phyloP scores from a whole-genome alignment of 2,113 vertebrate species.

The Nannospalax galili region DNA sequence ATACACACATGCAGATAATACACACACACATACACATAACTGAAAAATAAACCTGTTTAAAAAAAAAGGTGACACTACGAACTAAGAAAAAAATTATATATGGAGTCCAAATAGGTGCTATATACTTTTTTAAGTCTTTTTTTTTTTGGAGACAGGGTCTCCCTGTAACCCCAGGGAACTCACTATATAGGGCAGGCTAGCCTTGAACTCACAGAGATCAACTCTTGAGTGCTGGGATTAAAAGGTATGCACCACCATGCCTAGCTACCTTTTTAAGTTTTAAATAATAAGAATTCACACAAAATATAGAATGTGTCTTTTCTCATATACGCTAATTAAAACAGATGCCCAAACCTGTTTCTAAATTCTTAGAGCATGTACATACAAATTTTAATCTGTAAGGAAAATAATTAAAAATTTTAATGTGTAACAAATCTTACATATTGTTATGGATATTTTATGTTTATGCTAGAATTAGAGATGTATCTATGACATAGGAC shows the following conservation, averaged over 20 bases:
- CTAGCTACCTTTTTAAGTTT: too few relatives aligned
- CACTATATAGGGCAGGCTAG: too few relatives aligned
- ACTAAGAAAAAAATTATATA: not conserved
- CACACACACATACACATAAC: not conserved
- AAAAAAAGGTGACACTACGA: not conserved
- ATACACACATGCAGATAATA: not conserved
- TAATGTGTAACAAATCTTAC: not conserved
- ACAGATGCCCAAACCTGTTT: not conserved
- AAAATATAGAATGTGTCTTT: not conserved
- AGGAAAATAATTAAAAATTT: not conserved
- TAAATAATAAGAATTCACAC: not conserved
- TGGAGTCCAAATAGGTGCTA: not conserved
- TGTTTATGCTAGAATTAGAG: not conserved
- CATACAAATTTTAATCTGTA: not conserved
- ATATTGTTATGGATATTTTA: not conserved
- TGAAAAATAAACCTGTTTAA: not conserved
- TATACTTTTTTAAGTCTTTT: too few relatives aligned
- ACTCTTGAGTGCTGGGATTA: too few relatives aligned
- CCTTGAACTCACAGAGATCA: too few relatives aligned
- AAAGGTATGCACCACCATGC: too few relatives aligned
- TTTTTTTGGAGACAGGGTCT: too few relatives aligned
- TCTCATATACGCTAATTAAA: not conserved
- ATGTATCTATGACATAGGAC: fast-evolving
- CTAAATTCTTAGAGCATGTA: not conserved
- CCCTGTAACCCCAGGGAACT: too few relatives aligned